Evolutionary conservation across 2,113 vertebrate species (phyloP).

Genomic region (Chascanopsetta lugubris): DNA sequence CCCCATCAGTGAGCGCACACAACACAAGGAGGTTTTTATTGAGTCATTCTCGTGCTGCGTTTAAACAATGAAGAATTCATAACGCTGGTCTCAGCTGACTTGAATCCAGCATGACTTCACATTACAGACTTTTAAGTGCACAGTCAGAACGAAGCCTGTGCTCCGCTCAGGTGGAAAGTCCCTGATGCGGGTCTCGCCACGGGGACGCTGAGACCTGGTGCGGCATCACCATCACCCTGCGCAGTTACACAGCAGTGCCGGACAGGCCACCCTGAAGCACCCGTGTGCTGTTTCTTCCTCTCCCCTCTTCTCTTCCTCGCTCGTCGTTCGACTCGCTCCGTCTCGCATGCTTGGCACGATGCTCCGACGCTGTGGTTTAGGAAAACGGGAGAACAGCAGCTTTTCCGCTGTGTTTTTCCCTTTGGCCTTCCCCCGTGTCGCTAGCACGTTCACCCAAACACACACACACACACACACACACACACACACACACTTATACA

Average conservation of each 20-base stretch:
- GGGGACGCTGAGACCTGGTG: conserved; percentile 18
- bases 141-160: not conserved
- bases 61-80: conserved; percentile 22
- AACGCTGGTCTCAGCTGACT: not conserved
- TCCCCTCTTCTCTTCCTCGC: conserved; percentile 26
- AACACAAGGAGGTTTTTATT: conserved; percentile 17
- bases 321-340: conserved; percentile 33
- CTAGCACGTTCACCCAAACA: conserved; percentile 3
- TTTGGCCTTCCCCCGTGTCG: conserved; percentile 37
- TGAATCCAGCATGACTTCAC: conserved; percentile 2
- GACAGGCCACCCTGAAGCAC: conserved; percentile 53
- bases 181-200: conserved; percentile 29
- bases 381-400: conserved; percentile 62
- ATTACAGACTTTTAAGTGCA: conserved; percentile 23
- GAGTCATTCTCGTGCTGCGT: not conserved
- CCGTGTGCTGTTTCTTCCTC: conserved; percentile 45
- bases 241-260: conserved; percentile 26
- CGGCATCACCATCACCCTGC: conserved; percentile 19
- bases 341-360: conserved; percentile 27
- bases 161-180: conserved; percentile 60
- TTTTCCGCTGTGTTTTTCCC: conserved; percentile 47
- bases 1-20: conserved; percentile 28
- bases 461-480: conserved; percentile 20
- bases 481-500: not conserved
- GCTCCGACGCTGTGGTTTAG: conserved; percentile 52